Evolutionary conservation across 2,113 vertebrate genomes (phyloP), one percentile per base, ranked within the genome.

Genomic region (Antigone vipio): DNA sequence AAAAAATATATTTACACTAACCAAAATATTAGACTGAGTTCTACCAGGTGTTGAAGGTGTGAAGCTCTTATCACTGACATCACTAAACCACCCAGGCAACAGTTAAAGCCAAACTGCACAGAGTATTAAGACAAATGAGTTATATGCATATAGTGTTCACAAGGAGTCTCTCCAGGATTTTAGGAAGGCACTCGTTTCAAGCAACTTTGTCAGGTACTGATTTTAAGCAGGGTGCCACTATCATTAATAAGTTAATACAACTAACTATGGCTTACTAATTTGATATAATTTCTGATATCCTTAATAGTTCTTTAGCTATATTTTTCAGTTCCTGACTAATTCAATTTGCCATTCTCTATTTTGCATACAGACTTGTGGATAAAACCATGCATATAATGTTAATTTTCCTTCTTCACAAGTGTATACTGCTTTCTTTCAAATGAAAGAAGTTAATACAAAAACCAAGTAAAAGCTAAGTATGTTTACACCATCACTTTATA

Each of bases 61-160:
- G 3, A 66, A 59, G 52, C 15, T 67, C 66, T 67, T 60, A 10
- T 4, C 24, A 60, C 32, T 45, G 15, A 68, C 40, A 27, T 55
- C 60, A 50, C 30, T 49, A 49, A n/a, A 34, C 18, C n/a, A 50
- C 11, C 11, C 7, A 40, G 22, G 16, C 26, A 60, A 62, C 2
- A 3, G 18, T 47, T 44, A 52, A 66, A 45, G 20, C 14, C 24
- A 32, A 74, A 55, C 26, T 9, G 6, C 53, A 30, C 15, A 59
- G 7, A 29, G 9, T 19, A 40, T 6, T 27, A 42, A 15, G 19
- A 44, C 18, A 82, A 38, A 15, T 2, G 5, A 29, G 13, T 38
- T 52, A 11, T 2, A 5, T 16, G 42, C 5, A 2, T 15, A 6
- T 8, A 15, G 23, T 5, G 6, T 17, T 50, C 42, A 35, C 15